phyloP scores from a whole-genome alignment of 2,888 invertebrate genomes.

The Cheilosia scutellata region DNA sequence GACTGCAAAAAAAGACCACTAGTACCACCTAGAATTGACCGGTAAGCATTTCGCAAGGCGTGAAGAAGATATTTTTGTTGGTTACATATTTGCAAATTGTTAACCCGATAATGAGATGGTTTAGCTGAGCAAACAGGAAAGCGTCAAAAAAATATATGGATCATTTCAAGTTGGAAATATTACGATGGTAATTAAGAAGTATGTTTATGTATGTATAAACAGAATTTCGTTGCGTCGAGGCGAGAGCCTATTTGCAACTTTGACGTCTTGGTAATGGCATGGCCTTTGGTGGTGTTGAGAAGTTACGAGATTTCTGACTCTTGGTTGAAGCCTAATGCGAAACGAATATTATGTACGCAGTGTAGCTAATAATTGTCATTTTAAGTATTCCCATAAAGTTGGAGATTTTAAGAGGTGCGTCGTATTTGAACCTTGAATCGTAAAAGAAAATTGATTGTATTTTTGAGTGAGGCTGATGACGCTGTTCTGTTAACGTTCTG shows the following conservation, averaged over 20 bases:
- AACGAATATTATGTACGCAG: not conserved
- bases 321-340: not conserved
- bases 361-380: not conserved
- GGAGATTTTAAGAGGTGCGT: not conserved
- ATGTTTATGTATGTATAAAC: not conserved
- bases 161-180: not conserved
- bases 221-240: not conserved
- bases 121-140: conserved; percentile 17
- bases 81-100: conserved; percentile 32
- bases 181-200: not conserved
- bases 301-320: conserved; percentile 10
- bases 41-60: not conserved
- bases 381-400: conserved; percentile 2
- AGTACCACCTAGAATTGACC: conserved; percentile 12
- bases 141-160: not conserved
- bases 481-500: not conserved
- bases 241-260: not conserved
- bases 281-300: conserved; percentile 39
- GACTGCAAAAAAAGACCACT: not conserved
- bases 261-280: conserved; percentile 10
- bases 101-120: conserved; percentile 22
- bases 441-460: not conserved
- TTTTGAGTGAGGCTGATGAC: not conserved
- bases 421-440: not conserved
- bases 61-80: conserved; percentile 6